Conservation (phyloP, 2,113 vertebrate species). For the Daphoenositta chrysoptera region DNA sequence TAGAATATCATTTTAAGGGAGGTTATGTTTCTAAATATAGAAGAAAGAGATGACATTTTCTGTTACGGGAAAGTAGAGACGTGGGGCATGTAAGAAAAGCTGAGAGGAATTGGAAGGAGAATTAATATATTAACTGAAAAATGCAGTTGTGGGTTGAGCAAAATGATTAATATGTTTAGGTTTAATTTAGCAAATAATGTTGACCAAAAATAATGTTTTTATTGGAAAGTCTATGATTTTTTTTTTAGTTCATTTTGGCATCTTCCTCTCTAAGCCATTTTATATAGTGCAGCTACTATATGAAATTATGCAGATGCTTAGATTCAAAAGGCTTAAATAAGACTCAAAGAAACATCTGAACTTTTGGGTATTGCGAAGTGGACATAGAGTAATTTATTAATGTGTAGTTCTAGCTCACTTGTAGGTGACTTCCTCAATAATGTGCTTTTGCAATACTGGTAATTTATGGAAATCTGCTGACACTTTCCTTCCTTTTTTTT, state of each 20-base stretch:
- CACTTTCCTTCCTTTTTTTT: neutral
- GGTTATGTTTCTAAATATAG: neutral
- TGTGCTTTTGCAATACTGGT: neutral
- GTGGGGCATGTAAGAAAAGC: neutral
- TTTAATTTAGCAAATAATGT: neutral
- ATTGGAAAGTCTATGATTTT: neutral
- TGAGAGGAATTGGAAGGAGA: neutral
- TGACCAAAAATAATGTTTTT: slow-evolving; percentile 8
- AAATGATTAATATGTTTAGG: neutral
- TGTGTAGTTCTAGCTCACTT: neutral
- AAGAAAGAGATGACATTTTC: neutral
- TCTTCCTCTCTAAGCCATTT: neutral
- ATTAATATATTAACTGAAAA: neutral
- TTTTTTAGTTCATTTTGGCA: neutral
- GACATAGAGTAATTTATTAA: neutral
- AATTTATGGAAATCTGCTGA: neutral
- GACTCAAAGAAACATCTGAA: neutral
- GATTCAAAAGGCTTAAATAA: neutral
- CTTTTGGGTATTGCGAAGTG: neutral
- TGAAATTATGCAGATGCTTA: neutral
- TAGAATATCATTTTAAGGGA: neutral
- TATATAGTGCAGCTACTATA: neutral
- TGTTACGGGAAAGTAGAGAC: neutral
- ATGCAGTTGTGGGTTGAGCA: neutral
- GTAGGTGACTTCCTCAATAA: neutral